Base-by-base conservation (phyloP, 1,140 invertebrate species). In the Colletes gigas region DNA sequence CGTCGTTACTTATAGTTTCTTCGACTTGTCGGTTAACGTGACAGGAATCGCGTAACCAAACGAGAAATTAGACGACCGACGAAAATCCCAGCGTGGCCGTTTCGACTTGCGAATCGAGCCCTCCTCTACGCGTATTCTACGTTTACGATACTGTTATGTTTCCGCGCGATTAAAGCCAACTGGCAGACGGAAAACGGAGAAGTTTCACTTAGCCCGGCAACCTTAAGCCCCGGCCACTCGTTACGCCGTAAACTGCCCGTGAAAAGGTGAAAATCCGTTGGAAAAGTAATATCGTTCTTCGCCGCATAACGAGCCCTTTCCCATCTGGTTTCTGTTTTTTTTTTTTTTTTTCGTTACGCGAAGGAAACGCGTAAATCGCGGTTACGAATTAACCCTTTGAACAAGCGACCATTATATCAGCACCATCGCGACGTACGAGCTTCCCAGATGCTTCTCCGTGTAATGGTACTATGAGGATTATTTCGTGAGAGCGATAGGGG, bases 61-160 rank as follows among this genome's bases (percentile, higher is more conserved):
- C 67, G 80, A 82, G 71, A 74, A 85, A 82, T 85, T 85, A 82
- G 83, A 68, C 59, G 54, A 39, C 19, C 70, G 14, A 52, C 54
- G 74, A 79, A 78, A 86, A 85, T 86, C 75, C 67, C 74, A 30
- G 7, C 73, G 66, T 12, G 70, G 65, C 52, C 68, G 71, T 85
- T 85, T 12, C 62, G 17, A 39, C 62, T 63, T 78, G 47, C 65
- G 57, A 81, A 77, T 76, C 69, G 77, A 78, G 21, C 55, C 44
- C 54, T 44, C 70, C 52, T 59, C 60, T 75, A 63, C 52, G 73
- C 30, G 39, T 72, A 60, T 74, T 14, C 65, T 10, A 52, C 81
- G 57, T 87, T 87, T 83, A 87, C 79, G 65, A 78, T 81, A 83
- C 77, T 75, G 69, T 83, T 81, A 83, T 80, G 81, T 19, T 60